Conservation (phyloP, 2,113 vertebrate species). For the Ascaphus truei region DNA sequence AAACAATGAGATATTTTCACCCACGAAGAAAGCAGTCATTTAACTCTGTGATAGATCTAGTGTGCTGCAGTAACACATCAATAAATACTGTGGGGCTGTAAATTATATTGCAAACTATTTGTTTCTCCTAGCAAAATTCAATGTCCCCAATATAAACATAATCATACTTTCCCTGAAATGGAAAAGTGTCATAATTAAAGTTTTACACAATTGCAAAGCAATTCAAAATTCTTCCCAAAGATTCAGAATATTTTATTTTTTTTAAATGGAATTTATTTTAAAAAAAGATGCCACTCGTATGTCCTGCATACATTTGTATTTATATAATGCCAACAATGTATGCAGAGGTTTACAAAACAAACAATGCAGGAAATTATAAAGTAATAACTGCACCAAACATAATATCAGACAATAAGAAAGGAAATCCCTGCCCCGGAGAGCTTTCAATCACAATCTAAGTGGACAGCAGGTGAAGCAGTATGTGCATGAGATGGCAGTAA, state of each 20-base stretch:
- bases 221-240: neutral
- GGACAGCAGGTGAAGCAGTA: no score
- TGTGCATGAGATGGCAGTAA: no score
- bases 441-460: no score
- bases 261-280: neutral
- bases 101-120: neutral
- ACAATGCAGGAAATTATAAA: no score
- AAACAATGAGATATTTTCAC: neutral
- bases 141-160: neutral
- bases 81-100: neutral
- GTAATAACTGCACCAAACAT: no score
- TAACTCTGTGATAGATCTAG: neutral
- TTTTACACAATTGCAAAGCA: neutral
- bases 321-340: no score
- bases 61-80: neutral
- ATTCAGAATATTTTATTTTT: neutral
- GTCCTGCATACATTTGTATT: no score
- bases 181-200: neutral
- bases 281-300: neutral
- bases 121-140: neutral
- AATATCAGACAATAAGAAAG: no score
- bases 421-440: no score
- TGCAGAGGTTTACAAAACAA: no score
- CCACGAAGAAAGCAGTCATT: neutral
- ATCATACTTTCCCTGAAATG: neutral